phyloP scores from a whole-genome alignment of 2,113 vertebrate species.

The Zapornia atra region DNA sequence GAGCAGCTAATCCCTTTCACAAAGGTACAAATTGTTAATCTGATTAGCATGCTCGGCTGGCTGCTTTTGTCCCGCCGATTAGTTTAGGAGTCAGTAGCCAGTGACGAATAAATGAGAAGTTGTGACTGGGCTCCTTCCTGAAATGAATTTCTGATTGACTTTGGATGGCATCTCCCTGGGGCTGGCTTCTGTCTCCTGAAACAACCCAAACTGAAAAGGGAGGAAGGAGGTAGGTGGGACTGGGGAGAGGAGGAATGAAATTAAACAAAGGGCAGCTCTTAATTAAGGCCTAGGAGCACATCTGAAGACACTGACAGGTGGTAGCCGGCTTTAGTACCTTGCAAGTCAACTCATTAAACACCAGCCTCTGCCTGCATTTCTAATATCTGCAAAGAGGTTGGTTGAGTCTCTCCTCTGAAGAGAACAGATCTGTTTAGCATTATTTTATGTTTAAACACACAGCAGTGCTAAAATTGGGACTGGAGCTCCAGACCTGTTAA shows the following conservation, averaged over 20 bases:
- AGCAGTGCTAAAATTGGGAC: background rate
- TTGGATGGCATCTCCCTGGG: conserved; percentile 18
- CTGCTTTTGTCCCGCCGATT: conserved; percentile 47
- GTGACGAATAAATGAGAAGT: conserved; percentile 62
- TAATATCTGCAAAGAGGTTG: background rate
- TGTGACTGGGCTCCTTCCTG: conserved; percentile 48
- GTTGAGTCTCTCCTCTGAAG: background rate
- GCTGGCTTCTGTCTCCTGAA: conserved; percentile 50
- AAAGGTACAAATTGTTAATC: conserved; percentile 71
- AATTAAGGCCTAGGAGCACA: conserved; percentile 64
- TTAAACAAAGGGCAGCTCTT: conserved; percentile 67
- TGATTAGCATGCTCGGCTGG: conserved; percentile 67
- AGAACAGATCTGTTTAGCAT: background rate
- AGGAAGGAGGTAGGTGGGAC: conserved; percentile 25
- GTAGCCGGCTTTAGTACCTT: conserved; percentile 27
- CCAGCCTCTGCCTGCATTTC: background rate
- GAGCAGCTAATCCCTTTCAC: conserved; percentile 57
- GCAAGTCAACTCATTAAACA: conserved; percentile 44
- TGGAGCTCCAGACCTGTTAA: background rate
- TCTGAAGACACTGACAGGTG: conserved; percentile 33
- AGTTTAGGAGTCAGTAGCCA: conserved; percentile 29
- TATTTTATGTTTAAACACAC: background rate
- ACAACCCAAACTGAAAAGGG: background rate
- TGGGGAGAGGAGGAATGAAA: conserved; percentile 36
- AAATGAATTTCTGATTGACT: conserved; percentile 72